Conservation (phyloP, 2,888 invertebrate genomes). For the Achlya flavicornis region DNA sequence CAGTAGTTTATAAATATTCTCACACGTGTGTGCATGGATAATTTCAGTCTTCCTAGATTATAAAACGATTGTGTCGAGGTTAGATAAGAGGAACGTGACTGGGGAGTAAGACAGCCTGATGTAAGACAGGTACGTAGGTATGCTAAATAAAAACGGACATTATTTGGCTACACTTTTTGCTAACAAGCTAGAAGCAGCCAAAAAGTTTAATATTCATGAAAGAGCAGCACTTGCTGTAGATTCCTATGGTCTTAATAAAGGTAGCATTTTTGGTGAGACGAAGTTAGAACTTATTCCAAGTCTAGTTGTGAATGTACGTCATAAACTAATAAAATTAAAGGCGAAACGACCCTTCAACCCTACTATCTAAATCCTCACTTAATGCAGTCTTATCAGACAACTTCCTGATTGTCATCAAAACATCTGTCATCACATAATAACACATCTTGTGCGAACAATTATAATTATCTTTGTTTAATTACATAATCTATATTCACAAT, state of each 20-base stretch:
- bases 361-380: not conserved
- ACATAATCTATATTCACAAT: too few species aligned
- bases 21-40: slow-evolving; percentile 4
- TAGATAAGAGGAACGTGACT: slow-evolving; percentile 8
- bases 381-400: not conserved
- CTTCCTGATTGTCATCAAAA: not conserved
- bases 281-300: not conserved
- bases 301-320: not conserved
- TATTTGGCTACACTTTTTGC: not conserved
- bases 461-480: not conserved
- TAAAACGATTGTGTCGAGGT: not conserved
- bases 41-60: slow-evolving; percentile 2
- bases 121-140: not conserved
- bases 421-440: not conserved
- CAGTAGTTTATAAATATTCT: not conserved
- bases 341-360: not conserved
- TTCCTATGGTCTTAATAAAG: not conserved
- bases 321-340: not conserved
- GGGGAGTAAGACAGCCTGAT: not conserved
- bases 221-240: too few species aligned
- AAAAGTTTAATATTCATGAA: too few species aligned
- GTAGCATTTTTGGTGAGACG: not conserved
- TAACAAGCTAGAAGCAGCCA: too few species aligned
- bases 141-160: not conserved
- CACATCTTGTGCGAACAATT: too few species aligned